A percentile compares a stretch with the other conserved stretches of the same genome.
Conservation (phyloP, 2,797 vertebrate species). For the Sebastes itinus region DNA sequence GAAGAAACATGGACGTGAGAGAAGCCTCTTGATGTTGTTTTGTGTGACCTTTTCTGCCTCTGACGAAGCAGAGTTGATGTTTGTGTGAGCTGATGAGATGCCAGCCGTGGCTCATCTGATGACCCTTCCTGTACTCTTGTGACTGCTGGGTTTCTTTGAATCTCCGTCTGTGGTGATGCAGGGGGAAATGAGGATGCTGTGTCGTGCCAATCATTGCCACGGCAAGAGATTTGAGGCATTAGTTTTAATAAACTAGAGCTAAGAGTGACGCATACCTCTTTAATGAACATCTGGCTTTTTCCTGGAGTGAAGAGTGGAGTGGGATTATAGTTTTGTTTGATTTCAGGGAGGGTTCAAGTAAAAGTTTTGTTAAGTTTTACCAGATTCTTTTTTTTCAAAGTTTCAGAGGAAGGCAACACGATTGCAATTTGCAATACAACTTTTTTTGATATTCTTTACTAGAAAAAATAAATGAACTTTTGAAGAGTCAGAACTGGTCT, state of each 20-base stretch:
- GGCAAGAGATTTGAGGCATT: neutral
- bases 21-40: slow-evolving; percentile 26
- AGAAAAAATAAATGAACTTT: no score
- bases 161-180: slow-evolving; percentile 1
- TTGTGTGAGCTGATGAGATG: slow-evolving; percentile 42
- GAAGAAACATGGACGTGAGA: slow-evolving; percentile 1
- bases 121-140: slow-evolving; percentile 1
- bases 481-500: no score
- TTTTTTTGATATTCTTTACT: no score
- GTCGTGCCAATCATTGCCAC: neutral
- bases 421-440: no score
- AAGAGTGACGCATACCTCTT: neutral
- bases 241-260: neutral
- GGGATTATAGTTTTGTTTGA: neutral
- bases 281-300: neutral
- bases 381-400: neutral
- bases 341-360: neutral
- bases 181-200: neutral
- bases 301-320: neutral
- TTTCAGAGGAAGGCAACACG: no score
- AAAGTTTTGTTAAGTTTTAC: neutral
- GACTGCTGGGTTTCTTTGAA: slow-evolving; percentile 3
- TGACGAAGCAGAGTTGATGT: slow-evolving; percentile 13
- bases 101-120: slow-evolving; percentile 10
- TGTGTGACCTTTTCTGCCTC: slow-evolving; percentile 21